These are phyloP conservation scores for Hydrophis major DNA, from an alignment of 2,797 vertebrate species.

Conservation along the genomic window DNA sequence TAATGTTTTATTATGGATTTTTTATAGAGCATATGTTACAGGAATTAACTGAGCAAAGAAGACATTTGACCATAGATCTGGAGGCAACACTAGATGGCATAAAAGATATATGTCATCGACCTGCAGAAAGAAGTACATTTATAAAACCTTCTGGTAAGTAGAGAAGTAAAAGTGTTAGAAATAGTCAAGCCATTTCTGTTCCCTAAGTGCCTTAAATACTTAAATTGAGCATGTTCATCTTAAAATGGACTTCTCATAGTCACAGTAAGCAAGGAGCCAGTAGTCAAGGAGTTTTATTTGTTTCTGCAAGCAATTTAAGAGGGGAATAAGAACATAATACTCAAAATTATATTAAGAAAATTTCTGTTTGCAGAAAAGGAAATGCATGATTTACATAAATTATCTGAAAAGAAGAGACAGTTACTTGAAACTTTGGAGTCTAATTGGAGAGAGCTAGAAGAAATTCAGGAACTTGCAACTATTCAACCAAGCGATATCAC, in stretches of 20 bases:
- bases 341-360: background rate
- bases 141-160: background rate
- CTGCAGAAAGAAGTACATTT: background rate
- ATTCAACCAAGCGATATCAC: background rate
- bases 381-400: background rate
- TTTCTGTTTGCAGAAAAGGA: background rate
- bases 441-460: conserved; percentile 5
- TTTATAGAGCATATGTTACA: background rate
- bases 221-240: background rate
- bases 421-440: background rate
- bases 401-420: background rate
- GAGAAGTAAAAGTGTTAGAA: background rate
- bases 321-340: background rate
- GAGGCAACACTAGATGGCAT: background rate
- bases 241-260: background rate
- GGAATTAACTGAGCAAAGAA: background rate
- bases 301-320: background rate
- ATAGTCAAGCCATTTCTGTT: background rate
- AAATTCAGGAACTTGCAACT: conserved; percentile 2
- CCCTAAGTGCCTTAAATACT: background rate
- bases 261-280: background rate
- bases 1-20: background rate
- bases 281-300: background rate
- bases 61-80: background rate
- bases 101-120: background rate